Conservation (phyloP, 2,888 invertebrate genomes). For the Meganola albula region DNA sequence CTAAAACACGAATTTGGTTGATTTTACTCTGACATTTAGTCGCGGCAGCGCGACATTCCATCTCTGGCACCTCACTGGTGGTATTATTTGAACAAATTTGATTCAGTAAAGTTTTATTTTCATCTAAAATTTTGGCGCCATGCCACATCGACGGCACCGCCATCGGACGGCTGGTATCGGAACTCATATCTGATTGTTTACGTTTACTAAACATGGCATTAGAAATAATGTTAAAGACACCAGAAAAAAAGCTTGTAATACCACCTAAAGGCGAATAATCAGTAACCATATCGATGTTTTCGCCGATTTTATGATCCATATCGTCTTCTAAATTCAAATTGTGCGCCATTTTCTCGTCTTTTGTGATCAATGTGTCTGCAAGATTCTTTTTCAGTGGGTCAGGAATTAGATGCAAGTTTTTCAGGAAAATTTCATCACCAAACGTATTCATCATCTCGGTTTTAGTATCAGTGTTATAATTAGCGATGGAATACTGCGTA, state of each 20-base stretch:
- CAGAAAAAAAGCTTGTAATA: conserved; percentile 54
- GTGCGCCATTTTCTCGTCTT: conserved; percentile 27
- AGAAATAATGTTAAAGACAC: conserved; percentile 51
- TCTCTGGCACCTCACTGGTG: conserved; percentile 36
- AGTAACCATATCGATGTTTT: conserved; percentile 7
- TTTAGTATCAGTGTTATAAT: conserved; percentile 47
- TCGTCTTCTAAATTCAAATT: conserved; percentile 20
- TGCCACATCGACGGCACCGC: conserved; percentile 49
- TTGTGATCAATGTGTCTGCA: conserved; percentile 52
- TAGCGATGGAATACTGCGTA: conserved; percentile 43
- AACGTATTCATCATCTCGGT: conserved; percentile 47
- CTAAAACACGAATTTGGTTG: conserved; percentile 44
- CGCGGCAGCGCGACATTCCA: conserved; percentile 49
- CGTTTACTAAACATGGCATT: conserved; percentile 51
- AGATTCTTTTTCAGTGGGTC: conserved; percentile 62
- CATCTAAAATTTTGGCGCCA: conserved; percentile 50
- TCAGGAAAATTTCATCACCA: conserved; percentile 44
- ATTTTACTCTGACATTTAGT: conserved; percentile 56
- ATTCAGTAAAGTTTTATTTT: conserved; percentile 46
- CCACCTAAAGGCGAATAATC: conserved; percentile 38
- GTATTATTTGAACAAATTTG: conserved; percentile 28
- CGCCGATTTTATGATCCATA: conserved; percentile 20
- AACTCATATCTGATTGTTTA: conserved; percentile 47
- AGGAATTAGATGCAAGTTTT: conserved; percentile 50
- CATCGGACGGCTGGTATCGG: conserved; percentile 36